Percentiles rank a stretch among this genome's conserved stretches.
Evolutionary conservation across 2,888 invertebrate species (phyloP).

Genomic region (Sympetrum striolatum): DNA sequence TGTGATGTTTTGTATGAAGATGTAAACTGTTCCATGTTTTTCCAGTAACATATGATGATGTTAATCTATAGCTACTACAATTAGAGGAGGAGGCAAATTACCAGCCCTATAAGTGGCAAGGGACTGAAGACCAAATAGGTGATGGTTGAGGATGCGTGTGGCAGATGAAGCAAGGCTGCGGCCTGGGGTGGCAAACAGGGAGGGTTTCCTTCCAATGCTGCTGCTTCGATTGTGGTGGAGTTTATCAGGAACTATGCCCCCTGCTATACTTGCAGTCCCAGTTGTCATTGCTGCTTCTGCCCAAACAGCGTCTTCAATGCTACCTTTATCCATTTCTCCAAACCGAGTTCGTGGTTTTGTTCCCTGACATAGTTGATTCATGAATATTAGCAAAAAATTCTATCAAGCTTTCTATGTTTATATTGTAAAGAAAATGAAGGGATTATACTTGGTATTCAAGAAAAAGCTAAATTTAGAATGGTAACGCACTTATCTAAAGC

Average conservation of each 20-base stretch:
- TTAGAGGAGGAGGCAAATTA: slow-evolving; percentile 49
- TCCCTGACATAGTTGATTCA: slow-evolving; percentile 26
- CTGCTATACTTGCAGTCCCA: slow-evolving; percentile 11
- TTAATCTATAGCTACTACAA: neutral
- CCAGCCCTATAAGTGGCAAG: slow-evolving; percentile 61
- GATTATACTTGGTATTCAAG: neutral
- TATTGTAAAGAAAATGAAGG: neutral
- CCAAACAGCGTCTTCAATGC: slow-evolving; percentile 35
- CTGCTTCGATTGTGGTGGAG: slow-evolving; percentile 64
- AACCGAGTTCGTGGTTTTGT: slow-evolving; percentile 60
- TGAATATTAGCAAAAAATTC: slow-evolving; percentile 12
- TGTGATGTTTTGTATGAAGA: neutral
- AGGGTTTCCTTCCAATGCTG: slow-evolving; percentile 21
- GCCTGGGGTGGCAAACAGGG: slow-evolving; percentile 35
- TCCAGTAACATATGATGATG: neutral
- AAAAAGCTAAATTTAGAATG: neutral
- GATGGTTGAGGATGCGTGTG: slow-evolving; percentile 76
- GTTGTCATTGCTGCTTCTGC: slow-evolving; percentile 21
- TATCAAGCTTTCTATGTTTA: neutral
- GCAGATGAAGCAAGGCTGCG: slow-evolving; percentile 70
- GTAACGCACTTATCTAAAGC: neutral
- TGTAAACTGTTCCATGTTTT: too few species aligned
- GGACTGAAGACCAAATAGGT: slow-evolving; percentile 71
- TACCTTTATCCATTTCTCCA: slow-evolving; percentile 57
- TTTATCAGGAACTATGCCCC: slow-evolving; percentile 52